Evolutionary conservation across 2,888 invertebrate species (phyloP).

Genomic region (Diarsia dahlii): DNA sequence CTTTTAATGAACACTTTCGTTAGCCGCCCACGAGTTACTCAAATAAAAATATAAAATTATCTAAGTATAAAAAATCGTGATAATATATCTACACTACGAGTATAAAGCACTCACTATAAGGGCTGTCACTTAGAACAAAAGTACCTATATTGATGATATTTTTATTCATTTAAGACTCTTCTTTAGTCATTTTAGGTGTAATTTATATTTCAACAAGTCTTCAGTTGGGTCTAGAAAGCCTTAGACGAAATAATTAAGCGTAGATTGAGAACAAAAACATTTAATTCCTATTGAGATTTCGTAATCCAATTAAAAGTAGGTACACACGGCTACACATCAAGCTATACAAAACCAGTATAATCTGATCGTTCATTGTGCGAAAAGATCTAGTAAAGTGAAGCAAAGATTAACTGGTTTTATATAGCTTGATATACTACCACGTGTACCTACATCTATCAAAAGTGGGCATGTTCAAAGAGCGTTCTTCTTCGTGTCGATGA

Average conservation of each 20-base stretch:
- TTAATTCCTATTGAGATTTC: background rate
- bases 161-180: background rate
- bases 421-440: too few relatives aligned
- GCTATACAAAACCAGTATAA: too few relatives aligned
- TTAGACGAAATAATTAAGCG: background rate
- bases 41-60: slow-evolving; percentile 61
- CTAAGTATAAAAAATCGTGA: slow-evolving; percentile 58
- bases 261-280: background rate
- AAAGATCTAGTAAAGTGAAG: too few relatives aligned
- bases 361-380: too few relatives aligned
- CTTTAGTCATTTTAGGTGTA: background rate
- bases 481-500: too few relatives aligned
- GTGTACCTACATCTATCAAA: background rate
- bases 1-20: slow-evolving; percentile 29
- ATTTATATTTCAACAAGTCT: background rate
- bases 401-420: too few relatives aligned
- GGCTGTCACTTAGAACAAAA: slow-evolving; percentile 22
- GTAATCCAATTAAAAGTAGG: too few relatives aligned
- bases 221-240: background rate
- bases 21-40: slow-evolving; percentile 45
- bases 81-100: slow-evolving; percentile 12
- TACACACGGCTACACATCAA: too few relatives aligned
- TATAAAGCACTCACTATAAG: slow-evolving; percentile 31
- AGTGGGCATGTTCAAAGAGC: background rate
- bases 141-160: background rate